Base-by-base conservation (phyloP, 2,888 invertebrate species). In the Phania funesta region DNA sequence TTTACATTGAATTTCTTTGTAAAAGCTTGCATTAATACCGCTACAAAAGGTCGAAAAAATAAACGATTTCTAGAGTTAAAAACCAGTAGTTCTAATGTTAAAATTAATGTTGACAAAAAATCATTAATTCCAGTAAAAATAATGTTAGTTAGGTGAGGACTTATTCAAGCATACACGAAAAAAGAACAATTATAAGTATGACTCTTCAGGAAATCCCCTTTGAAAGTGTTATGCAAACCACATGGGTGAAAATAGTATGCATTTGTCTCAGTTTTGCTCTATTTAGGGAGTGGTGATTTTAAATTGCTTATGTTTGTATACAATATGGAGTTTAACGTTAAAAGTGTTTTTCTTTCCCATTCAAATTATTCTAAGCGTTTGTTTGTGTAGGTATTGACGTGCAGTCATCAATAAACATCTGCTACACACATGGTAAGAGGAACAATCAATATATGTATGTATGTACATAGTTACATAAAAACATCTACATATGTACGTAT, bases 71-170 rank as follows among this genome's bases (percentile, higher is more conserved):
- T n/a, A 41, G 58, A 78, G 56, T 58, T 65, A 64, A 78, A 64
- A 73, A 77, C 56, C 73, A 74, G 77, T 78, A 82, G 78, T 50
- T 65, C 2, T 38, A 4, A 46, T 35, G 26, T 20, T 32, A n/a
- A 50, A 58, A 41, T 38, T 29, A 26, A 62, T 38, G 41, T 65
- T 48, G 13, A 71, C 48, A 35, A 78, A 74, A 80, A 60, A 82
- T 67, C 80, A 73, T 81, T 77, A 71, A 67, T 62, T 73, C 56
- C 20, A 32, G 9, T 60, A 74, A 38, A 70, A 70, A 54, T 71
- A 73, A 54, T 48, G 35, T 41, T 46, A 73, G 83, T 64, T 83
- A 81, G 85, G 85, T 81, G 85, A 85, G 85, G 85, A 81, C 67
- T 58, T 84, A 84, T 71, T 83, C 83, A 83, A 84, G 76, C 85